These are phyloP conservation scores for Colinus virginianus DNA, from an alignment of 2,113 vertebrate genomes.

Conservation along the genomic window DNA sequence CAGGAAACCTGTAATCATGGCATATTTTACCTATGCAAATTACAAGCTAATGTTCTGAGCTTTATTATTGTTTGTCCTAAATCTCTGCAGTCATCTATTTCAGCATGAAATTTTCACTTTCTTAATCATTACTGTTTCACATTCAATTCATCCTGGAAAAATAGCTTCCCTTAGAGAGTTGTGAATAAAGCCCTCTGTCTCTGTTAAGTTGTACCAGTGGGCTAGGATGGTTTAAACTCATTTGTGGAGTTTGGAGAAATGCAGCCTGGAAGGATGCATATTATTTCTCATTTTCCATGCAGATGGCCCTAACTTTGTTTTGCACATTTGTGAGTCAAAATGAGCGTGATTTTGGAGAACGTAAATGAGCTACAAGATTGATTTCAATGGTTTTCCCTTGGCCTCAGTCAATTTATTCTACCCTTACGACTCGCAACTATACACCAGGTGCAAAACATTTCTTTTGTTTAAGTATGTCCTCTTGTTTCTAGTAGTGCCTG, in stretches of 20 bases:
- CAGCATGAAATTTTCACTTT: background rate
- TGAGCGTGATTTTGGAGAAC: background rate
- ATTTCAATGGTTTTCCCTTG: background rate
- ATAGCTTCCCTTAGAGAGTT: background rate
- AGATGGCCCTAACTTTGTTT: background rate
- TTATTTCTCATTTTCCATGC: background rate
- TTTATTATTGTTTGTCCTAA: slow-evolving; percentile 2
- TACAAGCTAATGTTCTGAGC: background rate
- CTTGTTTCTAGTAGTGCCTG: background rate
- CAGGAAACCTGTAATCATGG: slow-evolving; percentile 32
- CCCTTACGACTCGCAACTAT: background rate
- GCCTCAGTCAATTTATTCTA: background rate
- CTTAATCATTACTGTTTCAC: background rate
- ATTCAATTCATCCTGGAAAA: background rate
- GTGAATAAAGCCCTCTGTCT: background rate
- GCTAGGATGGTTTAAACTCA: background rate
- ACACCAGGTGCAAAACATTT: accelerated
- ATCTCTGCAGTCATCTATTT: background rate
- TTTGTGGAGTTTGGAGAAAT: background rate
- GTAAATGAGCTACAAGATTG: background rate
- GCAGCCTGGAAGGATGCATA: background rate
- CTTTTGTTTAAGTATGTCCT: accelerated
- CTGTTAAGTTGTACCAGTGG: background rate
- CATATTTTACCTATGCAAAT: background rate
- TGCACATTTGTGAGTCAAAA: background rate